phyloP scores from a whole-genome alignment of 2,888 invertebrate species.

The Hydraecia micacea region DNA sequence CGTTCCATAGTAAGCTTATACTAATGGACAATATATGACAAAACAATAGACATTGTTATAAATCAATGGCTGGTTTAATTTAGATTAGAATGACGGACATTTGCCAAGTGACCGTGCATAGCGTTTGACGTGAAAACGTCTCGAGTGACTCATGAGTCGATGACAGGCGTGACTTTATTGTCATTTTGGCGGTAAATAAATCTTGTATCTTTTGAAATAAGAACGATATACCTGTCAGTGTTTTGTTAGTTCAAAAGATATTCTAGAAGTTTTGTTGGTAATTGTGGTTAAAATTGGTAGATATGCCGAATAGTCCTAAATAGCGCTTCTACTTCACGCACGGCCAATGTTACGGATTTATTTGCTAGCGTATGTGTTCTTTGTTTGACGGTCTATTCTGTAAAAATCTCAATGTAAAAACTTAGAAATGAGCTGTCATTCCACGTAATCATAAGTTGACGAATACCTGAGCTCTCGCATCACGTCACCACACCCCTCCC shows the following conservation, averaged over 20 bases:
- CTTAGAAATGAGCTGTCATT: background rate
- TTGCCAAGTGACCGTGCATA: slow-evolving; percentile 53
- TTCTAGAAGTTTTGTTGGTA: slow-evolving; percentile 9
- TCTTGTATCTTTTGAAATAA: slow-evolving; percentile 32
- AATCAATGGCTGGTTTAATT: slow-evolving; percentile 55
- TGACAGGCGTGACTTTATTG: slow-evolving; percentile 35
- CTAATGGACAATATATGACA: slow-evolving; percentile 23
- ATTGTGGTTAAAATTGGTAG: slow-evolving; percentile 6
- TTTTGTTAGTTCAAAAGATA: slow-evolving; percentile 35
- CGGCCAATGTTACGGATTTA: background rate
- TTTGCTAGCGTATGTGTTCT: background rate
- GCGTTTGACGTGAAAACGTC: slow-evolving; percentile 38
- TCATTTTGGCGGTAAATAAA: slow-evolving; percentile 39
- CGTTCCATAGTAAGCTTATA: slow-evolving; percentile 16
- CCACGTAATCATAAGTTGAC: background rate
- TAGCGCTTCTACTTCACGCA: background rate
- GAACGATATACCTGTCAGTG: slow-evolving; percentile 30
- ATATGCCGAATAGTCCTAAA: background rate
- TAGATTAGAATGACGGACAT: slow-evolving; percentile 53
- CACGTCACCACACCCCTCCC: no score
- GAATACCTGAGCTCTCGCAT: no score
- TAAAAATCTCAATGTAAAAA: background rate
- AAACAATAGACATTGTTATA: slow-evolving; percentile 51
- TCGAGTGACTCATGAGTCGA: slow-evolving; percentile 38
- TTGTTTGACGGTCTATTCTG: background rate